These are phyloP conservation scores for Bombus sylvicola DNA, from an alignment of 1,140 invertebrate genomes.

Conservation along the genomic window DNA sequence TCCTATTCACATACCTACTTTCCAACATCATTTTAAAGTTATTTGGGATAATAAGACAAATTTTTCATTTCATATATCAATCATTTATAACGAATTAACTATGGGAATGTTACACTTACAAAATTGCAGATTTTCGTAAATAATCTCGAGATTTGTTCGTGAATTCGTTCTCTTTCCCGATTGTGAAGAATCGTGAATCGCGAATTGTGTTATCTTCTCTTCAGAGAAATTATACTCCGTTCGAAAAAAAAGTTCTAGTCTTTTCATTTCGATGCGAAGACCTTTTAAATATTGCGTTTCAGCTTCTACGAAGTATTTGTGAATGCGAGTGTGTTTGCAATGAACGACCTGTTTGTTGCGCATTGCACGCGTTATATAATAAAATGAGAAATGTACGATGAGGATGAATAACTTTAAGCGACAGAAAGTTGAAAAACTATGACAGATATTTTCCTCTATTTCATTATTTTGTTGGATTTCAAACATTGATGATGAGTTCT, in stretches of 20 bases:
- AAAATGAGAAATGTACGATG: too few species aligned
- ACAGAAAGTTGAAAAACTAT: too few species aligned
- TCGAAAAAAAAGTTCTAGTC: constrained; percentile 18
- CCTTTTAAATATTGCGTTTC: constrained; percentile 15
- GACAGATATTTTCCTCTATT: too few species aligned
- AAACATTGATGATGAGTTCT: too few species aligned
- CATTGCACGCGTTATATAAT: too few species aligned
- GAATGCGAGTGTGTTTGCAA: background rate
- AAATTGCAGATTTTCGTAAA: background rate
- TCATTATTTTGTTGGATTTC: too few species aligned
- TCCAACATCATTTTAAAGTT: background rate
- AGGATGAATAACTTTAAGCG: too few species aligned
- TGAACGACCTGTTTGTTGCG: too few species aligned
- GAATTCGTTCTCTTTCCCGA: background rate
- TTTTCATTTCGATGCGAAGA: constrained; percentile 16
- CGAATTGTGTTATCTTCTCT: constrained; percentile 44
- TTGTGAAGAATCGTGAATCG: too few species aligned
- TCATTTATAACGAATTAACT: background rate
- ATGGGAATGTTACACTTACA: background rate
- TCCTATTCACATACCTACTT: too few species aligned
- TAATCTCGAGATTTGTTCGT: background rate
- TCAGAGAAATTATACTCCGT: constrained; percentile 48
- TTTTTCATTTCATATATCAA: background rate
- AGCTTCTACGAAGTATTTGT: background rate
- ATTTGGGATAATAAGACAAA: background rate